Evolutionary conservation across 2,113 vertebrate species (phyloP).

Genomic region (Dolichotis patagonum): DNA sequence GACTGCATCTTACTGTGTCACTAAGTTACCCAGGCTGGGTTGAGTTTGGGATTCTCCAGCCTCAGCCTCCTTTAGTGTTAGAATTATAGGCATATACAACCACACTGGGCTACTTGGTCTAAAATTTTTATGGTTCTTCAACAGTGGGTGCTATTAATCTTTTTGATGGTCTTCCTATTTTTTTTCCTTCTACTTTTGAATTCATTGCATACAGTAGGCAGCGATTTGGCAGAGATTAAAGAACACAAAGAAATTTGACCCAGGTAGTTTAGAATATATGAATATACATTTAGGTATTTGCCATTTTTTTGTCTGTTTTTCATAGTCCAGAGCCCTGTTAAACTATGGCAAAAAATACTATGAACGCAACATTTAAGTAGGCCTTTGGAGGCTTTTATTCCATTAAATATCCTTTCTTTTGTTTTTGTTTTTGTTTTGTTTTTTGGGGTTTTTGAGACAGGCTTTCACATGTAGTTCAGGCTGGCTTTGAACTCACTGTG

Average conservation of each 20-base stretch:
- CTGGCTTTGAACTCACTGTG: not conserved
- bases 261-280: not conserved
- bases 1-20: not conserved
- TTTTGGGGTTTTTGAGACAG: not conserved
- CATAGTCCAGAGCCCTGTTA: not conserved
- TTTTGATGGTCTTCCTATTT: not conserved
- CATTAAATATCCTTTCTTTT: not conserved
- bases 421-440: not conserved
- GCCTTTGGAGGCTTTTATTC: not conserved
- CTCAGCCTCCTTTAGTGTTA: not conserved
- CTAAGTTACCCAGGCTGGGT: not conserved
- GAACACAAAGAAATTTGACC: not conserved
- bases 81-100: not conserved
- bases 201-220: not conserved
- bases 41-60: not conserved
- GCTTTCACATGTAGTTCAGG: not conserved
- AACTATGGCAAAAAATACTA: not conserved
- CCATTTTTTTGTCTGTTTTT: not conserved
- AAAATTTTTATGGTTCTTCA: not conserved
- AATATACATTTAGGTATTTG: not conserved
- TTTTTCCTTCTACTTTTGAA: not conserved
- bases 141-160: not conserved
- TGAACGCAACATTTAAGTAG: not conserved
- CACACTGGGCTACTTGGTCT: not conserved
- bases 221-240: constrained; percentile 18